Base-by-base conservation (phyloP, 2,797 vertebrate species). In the Cyprinodon diabolis region DNA sequence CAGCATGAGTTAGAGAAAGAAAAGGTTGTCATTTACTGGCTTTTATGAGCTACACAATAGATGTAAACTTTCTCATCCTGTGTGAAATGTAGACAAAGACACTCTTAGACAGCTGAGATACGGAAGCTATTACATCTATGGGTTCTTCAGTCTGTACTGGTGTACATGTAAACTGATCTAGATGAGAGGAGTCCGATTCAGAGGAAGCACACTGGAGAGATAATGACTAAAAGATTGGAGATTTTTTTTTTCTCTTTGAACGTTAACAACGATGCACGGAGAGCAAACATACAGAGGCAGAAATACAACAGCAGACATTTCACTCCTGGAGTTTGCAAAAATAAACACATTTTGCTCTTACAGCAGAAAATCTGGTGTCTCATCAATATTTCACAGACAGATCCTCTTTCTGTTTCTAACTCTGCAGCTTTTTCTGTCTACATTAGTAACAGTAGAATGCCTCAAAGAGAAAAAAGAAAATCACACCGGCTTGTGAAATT, bases 301-400 rank as follows among this genome's bases (percentile, higher is more conserved):
- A 66, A 79, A 62, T 60, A 52, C 10, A 58, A 71, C 30, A 68
- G 21, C 66, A 76, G 56, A 73, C 51, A 37, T 73, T 56, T 77
- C 66, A 71, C 68, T 79, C 40, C 19, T 21, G 70, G 54, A 71
- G 68, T 67, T 47, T 75, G 73, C 74, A 40, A n/a, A 45, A 47
- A 92, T 88, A 57, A 90, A 85, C 74, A 49, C 51, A 69, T 71
- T 67, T 82, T 71, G 77, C 51, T 79, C 49, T 58, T 19, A 76
- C 77, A 77, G 83, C 81, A 88, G 78, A 67, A 80, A 89, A 86
- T 37, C 72, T 21, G 72, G 43, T 40, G 71, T 74, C 81, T 89
- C 89, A 93, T 94, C 71, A 93, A 94, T 93, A 93, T 93, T 94
- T 92, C 84, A 94, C 69, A 81, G 74, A 65, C 63, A 4, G 88